phyloP scores from a whole-genome alignment of 1,140 invertebrate genomes.

The Ylistrum balloti region DNA sequence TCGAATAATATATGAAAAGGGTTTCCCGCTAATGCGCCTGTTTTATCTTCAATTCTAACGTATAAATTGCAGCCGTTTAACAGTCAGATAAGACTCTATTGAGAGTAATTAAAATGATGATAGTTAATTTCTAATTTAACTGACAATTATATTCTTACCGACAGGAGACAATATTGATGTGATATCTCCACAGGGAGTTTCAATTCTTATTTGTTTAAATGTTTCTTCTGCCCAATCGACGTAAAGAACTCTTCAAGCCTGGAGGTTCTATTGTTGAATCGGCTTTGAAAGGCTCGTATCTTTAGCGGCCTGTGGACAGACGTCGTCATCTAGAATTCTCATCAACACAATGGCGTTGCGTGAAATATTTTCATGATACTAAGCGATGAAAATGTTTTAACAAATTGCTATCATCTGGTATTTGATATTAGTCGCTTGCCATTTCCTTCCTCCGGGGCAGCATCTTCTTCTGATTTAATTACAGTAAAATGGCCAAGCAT shows the following conservation, averaged over 20 bases:
- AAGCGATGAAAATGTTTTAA: slow-evolving; percentile 35
- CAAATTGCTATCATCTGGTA: slow-evolving; percentile 38
- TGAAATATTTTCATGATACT: slow-evolving; percentile 40
- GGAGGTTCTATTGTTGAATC: not conserved
- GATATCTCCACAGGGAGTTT: not conserved
- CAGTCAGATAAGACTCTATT: not conserved
- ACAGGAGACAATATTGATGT: not conserved
- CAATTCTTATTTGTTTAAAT: not conserved
- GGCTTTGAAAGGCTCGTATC: not conserved
- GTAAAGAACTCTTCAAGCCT: not conserved
- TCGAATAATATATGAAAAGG: not conserved
- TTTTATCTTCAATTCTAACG: not conserved
- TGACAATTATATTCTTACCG: slow-evolving; percentile 27
- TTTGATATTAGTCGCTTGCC: slow-evolving; percentile 32
- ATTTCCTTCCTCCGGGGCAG: not conserved
- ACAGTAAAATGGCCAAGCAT: slow-evolving; percentile 33
- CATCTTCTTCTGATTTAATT: not conserved
- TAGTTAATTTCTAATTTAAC: slow-evolving; percentile 6
- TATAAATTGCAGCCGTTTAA: not conserved
- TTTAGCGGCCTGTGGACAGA: not conserved
- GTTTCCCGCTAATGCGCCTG: not conserved
- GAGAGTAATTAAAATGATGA: slow-evolving; percentile 35
- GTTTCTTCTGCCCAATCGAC: not conserved
- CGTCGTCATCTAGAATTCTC: not conserved
- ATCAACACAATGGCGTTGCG: not conserved